phyloP scores from a whole-genome alignment of 2,888 invertebrate species.

The Spatulosminthurus flaviceps region DNA sequence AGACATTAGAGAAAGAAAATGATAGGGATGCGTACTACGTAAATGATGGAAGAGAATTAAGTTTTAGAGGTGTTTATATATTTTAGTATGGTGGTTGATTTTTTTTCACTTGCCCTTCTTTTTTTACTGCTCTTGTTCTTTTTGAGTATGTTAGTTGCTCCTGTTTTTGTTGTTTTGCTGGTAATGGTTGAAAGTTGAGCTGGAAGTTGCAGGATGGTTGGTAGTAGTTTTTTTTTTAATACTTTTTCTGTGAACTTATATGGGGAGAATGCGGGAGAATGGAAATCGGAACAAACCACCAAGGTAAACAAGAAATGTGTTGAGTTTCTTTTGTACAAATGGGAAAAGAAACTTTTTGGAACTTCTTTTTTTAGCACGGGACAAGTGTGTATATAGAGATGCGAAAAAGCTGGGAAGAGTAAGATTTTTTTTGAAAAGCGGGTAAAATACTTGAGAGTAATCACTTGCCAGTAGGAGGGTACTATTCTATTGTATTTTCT shows the following conservation, averaged over 20 bases:
- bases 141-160: neutral
- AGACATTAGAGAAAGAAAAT: too few relatives aligned
- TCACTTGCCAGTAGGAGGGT: too few relatives aligned
- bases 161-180: neutral
- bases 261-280: neutral
- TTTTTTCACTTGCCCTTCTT: neutral
- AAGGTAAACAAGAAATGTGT: conserved; percentile 10
- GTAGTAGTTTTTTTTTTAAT: too few relatives aligned
- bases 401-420: neutral
- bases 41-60: too few relatives aligned
- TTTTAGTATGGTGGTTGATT: neutral
- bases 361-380: neutral
- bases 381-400: neutral
- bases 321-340: neutral
- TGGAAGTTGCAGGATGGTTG: neutral
- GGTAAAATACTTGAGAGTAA: too few relatives aligned
- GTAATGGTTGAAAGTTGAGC: neutral
- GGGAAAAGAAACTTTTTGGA: neutral
- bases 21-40: too few relatives aligned
- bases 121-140: neutral
- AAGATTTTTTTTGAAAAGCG: neutral
- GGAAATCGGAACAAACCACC: neutral
- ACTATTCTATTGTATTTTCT: too few relatives aligned
- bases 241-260: too few relatives aligned
- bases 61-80: too few relatives aligned